Conservation (phyloP, 1,140 invertebrate species). For the Capitella teleta region DNA sequence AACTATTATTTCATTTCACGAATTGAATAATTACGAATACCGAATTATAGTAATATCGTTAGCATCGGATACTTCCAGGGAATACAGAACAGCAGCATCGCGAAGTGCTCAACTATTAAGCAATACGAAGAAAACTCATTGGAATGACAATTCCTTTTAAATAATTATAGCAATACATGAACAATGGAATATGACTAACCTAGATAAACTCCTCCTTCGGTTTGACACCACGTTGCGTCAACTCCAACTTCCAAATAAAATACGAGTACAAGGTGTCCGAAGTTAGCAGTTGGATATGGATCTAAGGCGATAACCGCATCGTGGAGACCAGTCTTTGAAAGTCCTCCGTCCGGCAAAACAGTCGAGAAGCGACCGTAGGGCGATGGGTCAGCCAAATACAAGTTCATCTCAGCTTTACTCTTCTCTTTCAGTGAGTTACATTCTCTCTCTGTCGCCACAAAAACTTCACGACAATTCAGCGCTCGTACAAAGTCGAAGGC, state of each 20-base stretch:
- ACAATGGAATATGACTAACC: too few species aligned
- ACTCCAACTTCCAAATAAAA: conserved; percentile 41
- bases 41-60: too few species aligned
- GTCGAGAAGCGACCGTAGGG: conserved; percentile 23
- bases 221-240: conserved; percentile 23
- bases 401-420: conserved; percentile 14
- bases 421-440: background rate
- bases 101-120: too few species aligned
- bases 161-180: too few species aligned
- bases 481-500: conserved; percentile 20
- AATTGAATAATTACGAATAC: too few species aligned
- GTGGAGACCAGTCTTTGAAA: conserved; percentile 29
- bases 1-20: too few species aligned
- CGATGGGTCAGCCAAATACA: conserved; percentile 24
- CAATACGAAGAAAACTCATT: too few species aligned
- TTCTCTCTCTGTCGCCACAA: conserved; percentile 13
- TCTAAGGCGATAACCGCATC: conserved; percentile 45
- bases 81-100: too few species aligned
- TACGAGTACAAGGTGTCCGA: conserved; percentile 46
- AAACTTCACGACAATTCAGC: conserved; percentile 18
- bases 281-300: conserved; percentile 43
- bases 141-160: too few species aligned
- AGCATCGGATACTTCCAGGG: too few species aligned
- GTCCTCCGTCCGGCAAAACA: conserved; percentile 40
- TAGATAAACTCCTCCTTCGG: conserved; percentile 22